These are phyloP conservation scores for Mus musculus DNA, from an alignment of 2,113 vertebrate species.

Conservation along the genomic window GRCm39 chr4:35492001-35492500, in stretches of 20 bases:
- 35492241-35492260: no score
- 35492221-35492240: no score
- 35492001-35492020: neutral
- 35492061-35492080: neutral
- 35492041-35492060: neutral
- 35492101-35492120: neutral
- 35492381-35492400: neutral
- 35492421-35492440: neutral
- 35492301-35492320: no score
- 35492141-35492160: neutral
- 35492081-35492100: neutral
- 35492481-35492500: no score
- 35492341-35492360: neutral
- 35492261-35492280: no score
- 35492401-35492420: neutral
- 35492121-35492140: neutral
- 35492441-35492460: neutral
- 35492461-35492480: no score
- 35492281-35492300: no score
- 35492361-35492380: neutral
- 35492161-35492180: neutral
- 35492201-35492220: no score
- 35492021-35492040: neutral
- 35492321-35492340: no score
- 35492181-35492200: no score